Evolutionary conservation across 2,113 vertebrate species (phyloP).

Genomic region (Dipodomys ordii): DNA sequence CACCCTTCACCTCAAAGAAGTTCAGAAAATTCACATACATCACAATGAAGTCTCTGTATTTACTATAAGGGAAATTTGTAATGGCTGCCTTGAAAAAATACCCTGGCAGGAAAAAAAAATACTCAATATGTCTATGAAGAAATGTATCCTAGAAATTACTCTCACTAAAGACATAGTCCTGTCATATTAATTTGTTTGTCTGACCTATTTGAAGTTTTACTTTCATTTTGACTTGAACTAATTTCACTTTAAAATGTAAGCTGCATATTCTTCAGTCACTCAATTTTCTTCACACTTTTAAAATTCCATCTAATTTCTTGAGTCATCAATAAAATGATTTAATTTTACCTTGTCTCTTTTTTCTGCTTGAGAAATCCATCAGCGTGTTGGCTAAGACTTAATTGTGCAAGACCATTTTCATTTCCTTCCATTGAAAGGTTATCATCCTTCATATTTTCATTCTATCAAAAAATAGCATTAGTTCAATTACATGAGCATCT

Average conservation of each 20-base stretch:
- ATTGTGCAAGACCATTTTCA: constrained; percentile 27
- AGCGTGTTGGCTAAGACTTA: constrained; percentile 22
- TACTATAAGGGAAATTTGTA: background rate
- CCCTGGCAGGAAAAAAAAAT: background rate
- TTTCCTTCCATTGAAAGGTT: constrained; percentile 26
- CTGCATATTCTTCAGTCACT: constrained; percentile 7
- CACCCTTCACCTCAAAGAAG: background rate
- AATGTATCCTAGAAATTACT: constrained; percentile 56
- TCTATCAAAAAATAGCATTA: constrained; percentile 64
- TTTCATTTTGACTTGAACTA: constrained; percentile 43
- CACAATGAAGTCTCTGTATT: constrained; percentile 41
- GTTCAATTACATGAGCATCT: constrained; percentile 7
- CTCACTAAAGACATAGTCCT: background rate
- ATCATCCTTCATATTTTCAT: constrained; percentile 56
- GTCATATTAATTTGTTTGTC: background rate
- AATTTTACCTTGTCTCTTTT: constrained; percentile 79
- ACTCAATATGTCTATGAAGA: background rate
- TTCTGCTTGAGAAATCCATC: constrained; percentile 53
- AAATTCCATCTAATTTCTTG: background rate
- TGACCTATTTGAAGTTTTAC: constrained; percentile 33
- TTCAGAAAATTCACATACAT: constrained; percentile 45
- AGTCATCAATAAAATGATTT: background rate
- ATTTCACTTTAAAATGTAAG: constrained; percentile 15
- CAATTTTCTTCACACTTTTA: background rate
- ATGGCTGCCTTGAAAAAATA: constrained; percentile 47